Evolutionary conservation across 2,888 invertebrate genomes (phyloP).

Genomic region (Trichopria drosophilae): DNA sequence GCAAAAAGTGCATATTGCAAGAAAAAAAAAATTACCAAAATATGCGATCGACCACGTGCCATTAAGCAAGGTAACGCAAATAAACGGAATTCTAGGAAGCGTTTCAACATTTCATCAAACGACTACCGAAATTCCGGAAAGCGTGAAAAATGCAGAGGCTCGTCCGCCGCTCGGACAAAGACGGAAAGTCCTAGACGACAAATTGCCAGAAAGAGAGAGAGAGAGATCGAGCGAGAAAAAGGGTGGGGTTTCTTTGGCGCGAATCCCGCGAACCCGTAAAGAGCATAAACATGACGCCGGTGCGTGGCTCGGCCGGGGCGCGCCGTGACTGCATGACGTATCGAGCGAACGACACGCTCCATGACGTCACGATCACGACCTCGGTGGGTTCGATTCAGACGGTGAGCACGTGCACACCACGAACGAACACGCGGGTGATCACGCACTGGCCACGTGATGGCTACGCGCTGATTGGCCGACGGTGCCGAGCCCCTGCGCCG

Average conservation of each 20-base stretch:
- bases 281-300: too few relatives aligned
- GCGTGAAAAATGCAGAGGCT: too few relatives aligned
- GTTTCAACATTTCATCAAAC: too few relatives aligned
- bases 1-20: too few relatives aligned
- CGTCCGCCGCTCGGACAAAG: too few relatives aligned
- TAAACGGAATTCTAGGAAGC: too few relatives aligned
- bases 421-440: conserved; percentile 71
- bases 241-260: too few relatives aligned
- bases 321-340: conserved; percentile 66
- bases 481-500: conserved; percentile 71
- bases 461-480: conserved; percentile 64
- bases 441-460: conserved; percentile 78
- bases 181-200: background rate
- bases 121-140: too few relatives aligned
- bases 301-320: conserved; percentile 55
- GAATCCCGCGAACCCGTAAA: too few relatives aligned
- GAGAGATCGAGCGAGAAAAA: conserved; percentile 1
- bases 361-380: conserved; percentile 70
- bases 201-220: background rate
- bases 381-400: conserved; percentile 74
- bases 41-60: too few relatives aligned
- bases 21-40: too few relatives aligned
- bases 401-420: conserved; percentile 84
- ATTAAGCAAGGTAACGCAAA: too few relatives aligned
- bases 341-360: conserved; percentile 58